Conservation (phyloP, 2,113 vertebrate genomes). For the Donacobius atricapilla region DNA sequence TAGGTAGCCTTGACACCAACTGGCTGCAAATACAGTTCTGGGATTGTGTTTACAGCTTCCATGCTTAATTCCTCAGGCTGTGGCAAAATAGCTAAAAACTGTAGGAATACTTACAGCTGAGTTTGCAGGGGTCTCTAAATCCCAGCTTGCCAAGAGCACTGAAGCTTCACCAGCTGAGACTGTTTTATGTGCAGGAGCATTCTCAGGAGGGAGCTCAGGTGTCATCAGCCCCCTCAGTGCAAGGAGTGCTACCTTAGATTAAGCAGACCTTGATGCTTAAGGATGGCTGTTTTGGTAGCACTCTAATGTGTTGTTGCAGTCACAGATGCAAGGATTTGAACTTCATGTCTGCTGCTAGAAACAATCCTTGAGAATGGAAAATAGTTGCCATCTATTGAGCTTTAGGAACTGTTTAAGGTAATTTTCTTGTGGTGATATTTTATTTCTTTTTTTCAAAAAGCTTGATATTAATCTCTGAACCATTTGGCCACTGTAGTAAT, state of each 20-base stretch:
- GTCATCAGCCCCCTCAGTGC: neutral
- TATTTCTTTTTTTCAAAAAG: neutral
- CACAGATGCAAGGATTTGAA: neutral
- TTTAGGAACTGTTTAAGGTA: neutral
- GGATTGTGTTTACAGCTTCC: neutral
- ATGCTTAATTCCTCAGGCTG: neutral
- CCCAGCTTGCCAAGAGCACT: neutral
- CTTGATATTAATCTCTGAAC: neutral
- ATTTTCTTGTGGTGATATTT: neutral
- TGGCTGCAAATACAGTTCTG: neutral
- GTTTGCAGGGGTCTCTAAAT: neutral
- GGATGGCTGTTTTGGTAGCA: no score
- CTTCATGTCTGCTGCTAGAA: neutral
- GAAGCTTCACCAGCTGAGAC: neutral
- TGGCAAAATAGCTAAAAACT: neutral
- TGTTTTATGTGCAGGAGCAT: neutral
- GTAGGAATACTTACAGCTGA: neutral
- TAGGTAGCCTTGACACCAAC: neutral
- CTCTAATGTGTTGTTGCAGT: neutral
- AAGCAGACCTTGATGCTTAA: neutral
- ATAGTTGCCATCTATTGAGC: neutral
- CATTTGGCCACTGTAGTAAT: neutral
- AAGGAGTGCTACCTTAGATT: neutral
- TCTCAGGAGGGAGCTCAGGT: neutral
- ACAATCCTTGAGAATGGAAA: neutral